A percentile compares a stretch with the other conserved stretches of the same genome.
Conservation (phyloP, 1,140 invertebrate genomes). For the Oreohelix idahoensis region DNA sequence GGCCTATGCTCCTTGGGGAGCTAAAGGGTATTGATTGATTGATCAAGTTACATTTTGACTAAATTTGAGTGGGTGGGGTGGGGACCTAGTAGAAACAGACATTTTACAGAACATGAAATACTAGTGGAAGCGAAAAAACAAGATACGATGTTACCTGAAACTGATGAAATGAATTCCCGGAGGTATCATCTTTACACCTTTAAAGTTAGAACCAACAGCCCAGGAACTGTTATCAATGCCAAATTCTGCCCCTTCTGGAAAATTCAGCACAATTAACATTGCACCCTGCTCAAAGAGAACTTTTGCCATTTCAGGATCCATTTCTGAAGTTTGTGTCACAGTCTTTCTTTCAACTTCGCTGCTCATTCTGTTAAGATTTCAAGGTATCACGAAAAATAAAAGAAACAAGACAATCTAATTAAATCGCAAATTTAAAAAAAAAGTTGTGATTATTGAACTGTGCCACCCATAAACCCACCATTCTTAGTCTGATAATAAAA, state of each 20-base stretch:
- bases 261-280: conserved; percentile 84
- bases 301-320: conserved; percentile 85
- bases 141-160: conserved; percentile 81
- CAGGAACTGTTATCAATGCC: conserved; percentile 97
- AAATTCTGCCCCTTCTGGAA: conserved; percentile 91
- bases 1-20: no score
- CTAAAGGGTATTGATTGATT: no score
- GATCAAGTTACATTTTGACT: no score
- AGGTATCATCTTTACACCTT: conserved; percentile 98
- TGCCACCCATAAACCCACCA: no score
- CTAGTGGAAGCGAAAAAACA: no score
- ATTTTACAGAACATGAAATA: no score
- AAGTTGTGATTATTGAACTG: no score
- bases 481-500: no score
- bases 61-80: no score
- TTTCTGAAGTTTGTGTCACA: conserved; percentile 63
- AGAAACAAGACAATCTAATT: not conserved
- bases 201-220: conserved; percentile 92
- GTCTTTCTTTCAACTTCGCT: not conserved
- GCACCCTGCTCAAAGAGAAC: conserved; percentile 86
- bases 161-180: conserved; percentile 95
- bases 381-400: not conserved
- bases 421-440: not conserved
- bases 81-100: no score
- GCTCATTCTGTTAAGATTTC: not conserved